These are phyloP conservation scores for Galeopsomyia nigrocyanea DNA, from an alignment of 2,888 invertebrate species.

Conservation along the genomic window DNA sequence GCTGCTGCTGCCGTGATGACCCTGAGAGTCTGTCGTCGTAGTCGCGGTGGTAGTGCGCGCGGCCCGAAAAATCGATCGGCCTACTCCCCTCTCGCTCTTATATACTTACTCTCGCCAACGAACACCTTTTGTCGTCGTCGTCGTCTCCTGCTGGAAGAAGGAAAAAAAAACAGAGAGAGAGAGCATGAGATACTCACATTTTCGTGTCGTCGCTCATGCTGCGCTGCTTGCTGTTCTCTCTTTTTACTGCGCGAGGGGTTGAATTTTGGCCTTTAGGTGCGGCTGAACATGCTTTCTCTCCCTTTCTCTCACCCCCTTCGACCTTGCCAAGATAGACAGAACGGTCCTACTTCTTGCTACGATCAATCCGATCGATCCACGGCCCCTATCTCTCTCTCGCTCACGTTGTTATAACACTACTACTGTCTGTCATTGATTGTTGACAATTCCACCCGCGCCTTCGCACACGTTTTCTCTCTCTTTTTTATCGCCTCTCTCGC, in stretches of 20 bases:
- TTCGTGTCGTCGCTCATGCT: conserved; percentile 37
- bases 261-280: conserved; percentile 36
- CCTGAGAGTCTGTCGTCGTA: conserved; percentile 15
- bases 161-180: neutral
- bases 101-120: conserved; percentile 1
- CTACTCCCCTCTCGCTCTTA: conserved; percentile 19
- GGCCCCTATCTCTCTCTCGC: too few species aligned
- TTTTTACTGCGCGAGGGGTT: neutral
- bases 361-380: too few species aligned
- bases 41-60: conserved; percentile 7
- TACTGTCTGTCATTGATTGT: conserved; percentile 60
- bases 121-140: neutral
- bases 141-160: neutral
- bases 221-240: conserved; percentile 3
- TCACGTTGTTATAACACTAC: too few species aligned
- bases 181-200: conserved; percentile 33
- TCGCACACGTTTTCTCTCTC: too few species aligned
- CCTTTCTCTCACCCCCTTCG: conserved; percentile 16
- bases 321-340: neutral
- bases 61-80: conserved; percentile 44
- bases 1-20: conserved; percentile 9
- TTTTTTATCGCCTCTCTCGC: too few species aligned
- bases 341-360: too few species aligned
- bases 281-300: conserved; percentile 35
- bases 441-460: conserved; percentile 39